Base-by-base conservation (phyloP, 2,888 invertebrate species). In the Nymphalis polychloros region DNA sequence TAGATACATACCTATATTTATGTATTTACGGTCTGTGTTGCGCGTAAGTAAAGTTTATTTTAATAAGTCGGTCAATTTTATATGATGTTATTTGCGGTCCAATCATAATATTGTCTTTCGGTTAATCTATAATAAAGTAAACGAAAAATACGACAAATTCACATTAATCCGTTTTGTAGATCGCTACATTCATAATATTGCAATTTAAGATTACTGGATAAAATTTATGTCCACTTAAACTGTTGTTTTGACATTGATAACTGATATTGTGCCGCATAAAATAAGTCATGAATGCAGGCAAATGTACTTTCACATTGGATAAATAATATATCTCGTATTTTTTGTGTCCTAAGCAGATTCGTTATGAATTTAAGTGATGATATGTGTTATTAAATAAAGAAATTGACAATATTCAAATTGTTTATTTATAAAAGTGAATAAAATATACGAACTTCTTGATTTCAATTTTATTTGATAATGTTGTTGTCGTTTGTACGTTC, bases 31-130 rank as follows among this genome's bases (percentile, higher is more conserved):
- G 13, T 41, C 13, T 3, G 41, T 41, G 13, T 13, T 13, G 10
- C 49, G 49, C 49, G 49, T 19, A 49, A n/a, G 49, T 49, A 49
- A n/a, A 49, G 66, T 64, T 63, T 57, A 53, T 68, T 62, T 67
- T 60, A 59, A 67, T 67, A 63, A 66, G 55, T 73, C 68, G 72
- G 72, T 72, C 72, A 73, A 78, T 75, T 73, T 75, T 75, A 80
- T 77, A 72, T 73, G 75, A 71, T 80, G 79, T 82, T 81, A 77
- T 81, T 82, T 77, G 76, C 72, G 80, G 76, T 74, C 74, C 77
- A 78, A 81, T 85, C 81, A 85, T 81, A 84, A 85, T 81, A 84
- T 67, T 79, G 82, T 81, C 79, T 71, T 75, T 68, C 68, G 74
- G 78, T 78, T 53, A 82, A 82, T 82, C 81, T 79, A 75, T 73